Conservation (phyloP, 2,113 vertebrate genomes). For the Aramus guarauna region DNA sequence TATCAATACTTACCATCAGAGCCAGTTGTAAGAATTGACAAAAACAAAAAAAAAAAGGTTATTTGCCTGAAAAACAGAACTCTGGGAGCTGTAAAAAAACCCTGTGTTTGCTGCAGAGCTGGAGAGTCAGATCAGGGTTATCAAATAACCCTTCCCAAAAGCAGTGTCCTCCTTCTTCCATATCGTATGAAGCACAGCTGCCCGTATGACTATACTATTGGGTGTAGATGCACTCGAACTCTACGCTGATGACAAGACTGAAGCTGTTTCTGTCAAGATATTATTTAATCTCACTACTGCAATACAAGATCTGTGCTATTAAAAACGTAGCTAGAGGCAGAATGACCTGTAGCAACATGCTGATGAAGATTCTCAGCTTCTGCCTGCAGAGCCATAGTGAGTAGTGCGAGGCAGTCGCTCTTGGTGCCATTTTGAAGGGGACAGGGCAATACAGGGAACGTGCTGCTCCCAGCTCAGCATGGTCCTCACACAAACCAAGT, state of each 20-base stretch:
- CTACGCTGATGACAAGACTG: not conserved
- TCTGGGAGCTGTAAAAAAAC: not conserved
- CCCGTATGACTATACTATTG: accelerated
- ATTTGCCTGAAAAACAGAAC: not conserved
- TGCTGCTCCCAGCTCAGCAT: not conserved
- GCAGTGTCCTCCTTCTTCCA: not conserved
- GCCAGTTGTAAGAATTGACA: not conserved
- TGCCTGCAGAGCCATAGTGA: accelerated
- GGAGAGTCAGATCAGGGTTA: not conserved
- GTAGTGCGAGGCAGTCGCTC: no score
- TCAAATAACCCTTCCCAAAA: not conserved
- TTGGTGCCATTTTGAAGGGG: accelerated
- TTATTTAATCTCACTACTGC: not conserved
- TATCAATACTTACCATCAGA: not conserved
- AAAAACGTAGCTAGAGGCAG: not conserved
- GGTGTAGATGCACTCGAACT: not conserved
- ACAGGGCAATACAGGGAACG: not conserved
- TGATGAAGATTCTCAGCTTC: not conserved
- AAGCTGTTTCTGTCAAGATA: not conserved
- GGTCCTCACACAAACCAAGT: not conserved
- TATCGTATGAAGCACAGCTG: not conserved
- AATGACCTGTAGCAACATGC: accelerated
- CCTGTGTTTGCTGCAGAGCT: not conserved
- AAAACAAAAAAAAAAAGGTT: not conserved
- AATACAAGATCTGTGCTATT: not conserved